Base-by-base conservation (phyloP, 2,888 invertebrate genomes). In the Pachymerium ferrugineum region DNA sequence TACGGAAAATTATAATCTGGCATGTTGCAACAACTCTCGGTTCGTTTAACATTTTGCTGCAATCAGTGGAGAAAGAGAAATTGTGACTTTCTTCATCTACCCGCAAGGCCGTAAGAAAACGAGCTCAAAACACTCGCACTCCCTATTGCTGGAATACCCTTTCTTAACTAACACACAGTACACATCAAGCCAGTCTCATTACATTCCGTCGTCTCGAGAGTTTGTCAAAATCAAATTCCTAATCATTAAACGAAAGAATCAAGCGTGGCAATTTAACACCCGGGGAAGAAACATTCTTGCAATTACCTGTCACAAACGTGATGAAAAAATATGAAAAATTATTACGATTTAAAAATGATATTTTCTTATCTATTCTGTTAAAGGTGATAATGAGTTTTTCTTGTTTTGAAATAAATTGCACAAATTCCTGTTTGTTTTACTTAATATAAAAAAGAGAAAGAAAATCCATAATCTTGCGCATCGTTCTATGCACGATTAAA, bases 191-290 rank as follows among this genome's bases (percentile, higher is more conserved):
- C 47, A 3, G 47, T 47, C 47, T 47, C 47, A 47, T 47, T 47
- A 22, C 19, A n/a, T n/a, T n/a, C n/a, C n/a, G n/a, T n/a, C n/a
- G n/a, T n/a, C n/a, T 47, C 22, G 47, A 47, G 19, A 47, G 19
- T 47, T 47, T 47, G 16, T 47, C 47, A 47, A 16, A 47, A 47
- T 47, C 47, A 47, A 47, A 47, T 47, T 47, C 47, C 47, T 47
- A 3, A 47, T 47, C 47, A 47, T 16, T 47, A 47, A 47, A 47
- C 19, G 16, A 22, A 6, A 16, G 47, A 47, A 47, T 47, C 47
- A 16, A 47, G 47, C 22, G 47, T n/a, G 47, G 22, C 47, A 47
- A 47, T 47, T 47, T 47, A 47, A 47, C 47, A 6, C 47, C 47
- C 22, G 3, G 47, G 47, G 16, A n/a, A 47, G 22, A 16, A 47